phyloP scores from a whole-genome alignment of 2,888 invertebrate genomes.

The Euplagia quadripunctaria region DNA sequence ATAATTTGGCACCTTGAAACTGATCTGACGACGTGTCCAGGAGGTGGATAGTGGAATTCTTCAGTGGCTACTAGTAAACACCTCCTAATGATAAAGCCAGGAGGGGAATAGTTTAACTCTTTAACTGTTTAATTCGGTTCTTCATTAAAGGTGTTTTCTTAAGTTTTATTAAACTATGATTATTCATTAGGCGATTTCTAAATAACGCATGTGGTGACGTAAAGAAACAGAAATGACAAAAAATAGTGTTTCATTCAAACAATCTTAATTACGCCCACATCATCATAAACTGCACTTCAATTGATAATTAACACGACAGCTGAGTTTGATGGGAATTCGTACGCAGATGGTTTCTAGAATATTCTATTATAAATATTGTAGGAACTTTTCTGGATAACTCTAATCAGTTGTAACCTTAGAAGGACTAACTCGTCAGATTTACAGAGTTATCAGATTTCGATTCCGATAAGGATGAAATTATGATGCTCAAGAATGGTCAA shows the following conservation, averaged over 20 bases:
- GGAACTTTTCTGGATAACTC: neutral
- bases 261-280: neutral
- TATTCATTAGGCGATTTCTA: no score
- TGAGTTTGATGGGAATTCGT: neutral
- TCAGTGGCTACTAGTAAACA: no score
- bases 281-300: neutral
- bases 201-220: neutral
- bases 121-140: no score
- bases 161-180: no score
- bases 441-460: neutral
- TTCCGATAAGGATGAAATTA: neutral
- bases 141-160: no score
- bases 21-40: no score
- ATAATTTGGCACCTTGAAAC: no score
- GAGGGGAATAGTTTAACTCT: no score
- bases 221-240: neutral
- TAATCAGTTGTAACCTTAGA: neutral
- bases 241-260: neutral
- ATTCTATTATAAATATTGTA: neutral
- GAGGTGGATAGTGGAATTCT: no score
- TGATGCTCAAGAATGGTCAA: neutral
- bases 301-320: neutral
- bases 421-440: neutral
- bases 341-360: neutral
- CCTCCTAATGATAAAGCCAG: no score